Evolutionary conservation across 2,113 vertebrate species (phyloP).

Genomic region (Clarias magur): DNA sequence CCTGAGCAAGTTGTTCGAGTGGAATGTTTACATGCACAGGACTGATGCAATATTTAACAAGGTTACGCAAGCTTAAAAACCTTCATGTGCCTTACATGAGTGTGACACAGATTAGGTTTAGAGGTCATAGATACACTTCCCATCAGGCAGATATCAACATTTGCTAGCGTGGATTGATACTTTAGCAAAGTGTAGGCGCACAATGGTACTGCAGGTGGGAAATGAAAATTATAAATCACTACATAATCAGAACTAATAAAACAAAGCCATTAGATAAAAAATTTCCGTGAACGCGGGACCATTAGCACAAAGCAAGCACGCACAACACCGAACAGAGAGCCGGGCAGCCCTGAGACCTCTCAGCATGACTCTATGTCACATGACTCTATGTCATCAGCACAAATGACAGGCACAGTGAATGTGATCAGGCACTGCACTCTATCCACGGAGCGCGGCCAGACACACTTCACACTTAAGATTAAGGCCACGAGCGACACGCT

Average conservation of each 20-base stretch:
- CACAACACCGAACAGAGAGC: neutral
- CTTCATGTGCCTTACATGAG: neutral
- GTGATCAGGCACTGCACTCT: slow-evolving; percentile 4
- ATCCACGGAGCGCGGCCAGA: neutral
- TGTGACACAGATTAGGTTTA: neutral
- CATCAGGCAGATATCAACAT: neutral
- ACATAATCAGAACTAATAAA: too few relatives aligned
- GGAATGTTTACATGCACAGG: neutral
- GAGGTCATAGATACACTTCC: neutral
- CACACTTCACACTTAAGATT: neutral
- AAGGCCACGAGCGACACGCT: neutral
- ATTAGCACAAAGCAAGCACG: neutral
- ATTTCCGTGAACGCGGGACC: neutral
- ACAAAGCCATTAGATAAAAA: too few relatives aligned
- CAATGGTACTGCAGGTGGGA: too few relatives aligned
- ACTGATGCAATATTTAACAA: slow-evolving; percentile 16
- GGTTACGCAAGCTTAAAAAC: neutral
- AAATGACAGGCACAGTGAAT: neutral
- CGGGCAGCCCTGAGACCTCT: neutral
- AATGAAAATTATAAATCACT: too few relatives aligned
- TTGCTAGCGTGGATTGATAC: neutral
- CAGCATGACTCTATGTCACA: neutral
- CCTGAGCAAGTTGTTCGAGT: neutral
- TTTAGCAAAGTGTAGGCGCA: neutral
- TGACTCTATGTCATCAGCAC: neutral